Evolutionary conservation across 2,888 invertebrate genomes (phyloP).

Genomic region (Drosophila ustulata): DNA sequence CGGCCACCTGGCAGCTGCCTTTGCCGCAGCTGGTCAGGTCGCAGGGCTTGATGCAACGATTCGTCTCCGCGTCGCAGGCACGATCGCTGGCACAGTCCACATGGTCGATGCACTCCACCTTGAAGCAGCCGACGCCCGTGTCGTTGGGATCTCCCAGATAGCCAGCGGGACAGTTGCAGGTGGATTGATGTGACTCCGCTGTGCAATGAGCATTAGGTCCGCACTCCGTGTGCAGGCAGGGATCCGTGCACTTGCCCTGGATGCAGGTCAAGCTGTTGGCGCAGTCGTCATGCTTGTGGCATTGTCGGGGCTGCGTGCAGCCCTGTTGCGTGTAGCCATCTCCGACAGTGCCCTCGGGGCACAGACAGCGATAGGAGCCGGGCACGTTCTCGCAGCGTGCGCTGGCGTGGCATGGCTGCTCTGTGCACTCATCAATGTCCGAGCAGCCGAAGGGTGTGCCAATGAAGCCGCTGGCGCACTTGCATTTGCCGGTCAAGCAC

Average conservation of each 20-base stretch:
- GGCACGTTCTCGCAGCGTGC: slow-evolving; percentile 92
- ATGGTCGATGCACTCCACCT: slow-evolving; percentile 93
- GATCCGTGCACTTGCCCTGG: slow-evolving; percentile 92
- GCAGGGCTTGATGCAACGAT: slow-evolving; percentile 94
- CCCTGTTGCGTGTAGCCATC: slow-evolving; percentile 90
- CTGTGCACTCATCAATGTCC: slow-evolving; percentile 93
- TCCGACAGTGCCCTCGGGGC: slow-evolving; percentile 92
- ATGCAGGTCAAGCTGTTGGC: slow-evolving; percentile 91
- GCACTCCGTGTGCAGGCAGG: slow-evolving; percentile 90
- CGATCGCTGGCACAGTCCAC: slow-evolving; percentile 91
- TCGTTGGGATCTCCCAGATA: slow-evolving; percentile 93
- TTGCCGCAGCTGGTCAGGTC: slow-evolving; percentile 91
- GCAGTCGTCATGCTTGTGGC: slow-evolving; percentile 91
- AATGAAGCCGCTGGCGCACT: slow-evolving; percentile 91
- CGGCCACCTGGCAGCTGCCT: slow-evolving; percentile 90
- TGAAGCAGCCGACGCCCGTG: slow-evolving; percentile 92
- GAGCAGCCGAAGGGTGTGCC: slow-evolving; percentile 90
- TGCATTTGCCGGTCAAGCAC: slow-evolving; percentile 91
- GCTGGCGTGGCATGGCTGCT: slow-evolving; percentile 91
- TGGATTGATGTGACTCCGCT: slow-evolving; percentile 89
- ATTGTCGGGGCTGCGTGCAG: slow-evolving; percentile 91
- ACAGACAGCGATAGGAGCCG: slow-evolving; percentile 92
- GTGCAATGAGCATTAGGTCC: slow-evolving; percentile 92
- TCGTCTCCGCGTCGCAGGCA: slow-evolving; percentile 90
- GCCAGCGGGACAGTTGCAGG: slow-evolving; percentile 92